Conservation (phyloP, 2,888 invertebrate species). For the Drosophila subsilvestris region DNA sequence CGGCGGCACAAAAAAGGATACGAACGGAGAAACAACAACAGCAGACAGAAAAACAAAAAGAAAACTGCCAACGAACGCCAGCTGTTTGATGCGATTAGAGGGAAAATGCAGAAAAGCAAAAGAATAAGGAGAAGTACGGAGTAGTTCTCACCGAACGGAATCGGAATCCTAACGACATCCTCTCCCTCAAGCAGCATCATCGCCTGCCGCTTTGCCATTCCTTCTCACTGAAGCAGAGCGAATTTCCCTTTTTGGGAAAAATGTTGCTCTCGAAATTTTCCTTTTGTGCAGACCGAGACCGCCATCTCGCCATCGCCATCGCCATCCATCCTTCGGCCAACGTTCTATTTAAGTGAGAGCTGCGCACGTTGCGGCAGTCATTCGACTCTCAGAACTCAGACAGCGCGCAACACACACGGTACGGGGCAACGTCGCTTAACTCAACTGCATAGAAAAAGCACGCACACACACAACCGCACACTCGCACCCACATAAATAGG, state of each 20-base stretch:
- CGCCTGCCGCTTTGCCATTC: background rate
- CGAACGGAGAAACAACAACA: constrained; percentile 14
- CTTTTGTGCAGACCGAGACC: constrained; percentile 24
- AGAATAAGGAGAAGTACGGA: background rate
- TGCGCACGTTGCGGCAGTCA: constrained; percentile 77
- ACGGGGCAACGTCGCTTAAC: constrained; percentile 38
- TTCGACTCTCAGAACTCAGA: constrained; percentile 75
- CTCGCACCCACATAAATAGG: constrained; percentile 24
- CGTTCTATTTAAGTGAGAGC: constrained; percentile 70
- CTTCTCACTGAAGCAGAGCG: constrained; percentile 28
- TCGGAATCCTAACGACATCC: constrained; percentile 8
- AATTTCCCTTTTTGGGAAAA: constrained; percentile 37
- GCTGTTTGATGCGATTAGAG: constrained; percentile 74
- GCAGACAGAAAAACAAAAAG: constrained; percentile 9
- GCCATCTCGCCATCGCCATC: too few relatives aligned
- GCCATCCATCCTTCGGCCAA: constrained; percentile 13
- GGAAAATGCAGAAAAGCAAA: constrained; percentile 15
- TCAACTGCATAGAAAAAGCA: constrained; percentile 21
- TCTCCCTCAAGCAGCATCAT: constrained; percentile 24
- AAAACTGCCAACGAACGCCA: constrained; percentile 47
- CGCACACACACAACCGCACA: constrained; percentile 18
- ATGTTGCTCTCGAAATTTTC: constrained; percentile 10
- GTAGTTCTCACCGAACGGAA: background rate
- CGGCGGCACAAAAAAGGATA: constrained; percentile 56
- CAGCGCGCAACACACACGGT: constrained; percentile 57